Evolutionary conservation across 2,797 vertebrate genomes (phyloP).

Genomic region (Danio tinwini): DNA sequence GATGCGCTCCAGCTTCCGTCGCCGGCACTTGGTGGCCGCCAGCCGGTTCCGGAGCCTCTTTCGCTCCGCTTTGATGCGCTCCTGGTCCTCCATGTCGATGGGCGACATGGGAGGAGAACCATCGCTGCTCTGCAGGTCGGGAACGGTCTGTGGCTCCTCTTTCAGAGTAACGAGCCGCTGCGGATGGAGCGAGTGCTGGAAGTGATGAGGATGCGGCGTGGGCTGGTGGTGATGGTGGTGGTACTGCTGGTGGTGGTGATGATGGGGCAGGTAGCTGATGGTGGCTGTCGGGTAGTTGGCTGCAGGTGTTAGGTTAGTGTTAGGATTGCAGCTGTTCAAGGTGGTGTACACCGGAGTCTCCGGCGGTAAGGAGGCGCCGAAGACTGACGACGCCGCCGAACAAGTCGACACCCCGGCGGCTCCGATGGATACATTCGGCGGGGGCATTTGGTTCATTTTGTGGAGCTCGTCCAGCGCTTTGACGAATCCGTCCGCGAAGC

Average conservation of each 20-base stretch:
- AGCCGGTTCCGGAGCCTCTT: conserved; percentile 90
- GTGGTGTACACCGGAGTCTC: conserved; percentile 91
- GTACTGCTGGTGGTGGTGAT: conserved; percentile 73
- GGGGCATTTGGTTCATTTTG: conserved; percentile 94
- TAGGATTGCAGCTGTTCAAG: conserved; percentile 83
- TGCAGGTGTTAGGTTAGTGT: conserved; percentile 75
- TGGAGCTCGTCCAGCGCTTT: conserved; percentile 94
- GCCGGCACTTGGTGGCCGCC: conserved; percentile 93
- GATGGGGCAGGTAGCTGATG: conserved; percentile 91
- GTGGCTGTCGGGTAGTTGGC: conserved; percentile 86
- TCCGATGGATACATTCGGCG: conserved; percentile 90
- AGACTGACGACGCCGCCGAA: conserved; percentile 75
- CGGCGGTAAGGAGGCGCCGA: conserved; percentile 75
- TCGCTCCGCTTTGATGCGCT: conserved; percentile 91
- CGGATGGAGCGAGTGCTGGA: conserved; percentile 77
- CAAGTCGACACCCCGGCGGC: conserved; percentile 71
- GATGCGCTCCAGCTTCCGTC: conserved; percentile 93
- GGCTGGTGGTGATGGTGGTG: conserved; percentile 72
- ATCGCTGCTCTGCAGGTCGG: conserved; percentile 85
- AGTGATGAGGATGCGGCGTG: conserved; percentile 75
- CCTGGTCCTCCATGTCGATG: conserved; percentile 91
- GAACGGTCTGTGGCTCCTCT: conserved; percentile 92
- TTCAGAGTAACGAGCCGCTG: conserved; percentile 80
- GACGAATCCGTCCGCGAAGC: conserved; percentile 90
- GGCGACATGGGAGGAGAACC: conserved; percentile 88